A percentile compares a stretch with the other conserved stretches of the same genome.
Conservation (phyloP, 2,113 vertebrate species). For the Odontesthes bonariensis region DNA sequence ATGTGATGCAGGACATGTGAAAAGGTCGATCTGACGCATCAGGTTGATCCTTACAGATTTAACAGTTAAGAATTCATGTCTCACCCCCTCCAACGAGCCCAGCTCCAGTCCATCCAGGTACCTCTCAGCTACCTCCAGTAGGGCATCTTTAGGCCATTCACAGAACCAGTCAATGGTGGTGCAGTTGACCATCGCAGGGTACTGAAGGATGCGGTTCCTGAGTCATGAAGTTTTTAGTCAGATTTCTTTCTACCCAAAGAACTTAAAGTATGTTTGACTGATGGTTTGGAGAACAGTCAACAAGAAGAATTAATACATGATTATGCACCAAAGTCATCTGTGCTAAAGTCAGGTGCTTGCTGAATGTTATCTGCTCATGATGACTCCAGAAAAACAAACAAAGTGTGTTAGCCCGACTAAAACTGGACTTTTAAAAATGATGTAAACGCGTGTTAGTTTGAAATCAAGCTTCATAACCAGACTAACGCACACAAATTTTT, state of each 20-base stretch:
- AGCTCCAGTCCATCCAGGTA: slow-evolving; percentile 84
- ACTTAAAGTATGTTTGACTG: background rate
- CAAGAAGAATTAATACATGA: too few species aligned
- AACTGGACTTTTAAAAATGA: too few species aligned
- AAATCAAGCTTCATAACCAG: too few species aligned
- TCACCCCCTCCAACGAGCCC: slow-evolving; percentile 83
- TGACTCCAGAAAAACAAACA: background rate
- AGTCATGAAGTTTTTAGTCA: background rate
- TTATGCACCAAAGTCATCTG: background rate
- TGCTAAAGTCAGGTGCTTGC: slow-evolving; percentile 3
- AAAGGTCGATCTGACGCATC: background rate
- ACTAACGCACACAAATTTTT: too few species aligned
- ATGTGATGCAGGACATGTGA: background rate
- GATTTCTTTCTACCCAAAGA: background rate
- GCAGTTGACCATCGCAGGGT: slow-evolving; percentile 91
- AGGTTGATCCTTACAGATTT: background rate
- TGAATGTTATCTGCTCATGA: slow-evolving; percentile 12
- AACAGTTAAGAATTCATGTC: background rate
- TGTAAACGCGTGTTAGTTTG: too few species aligned
- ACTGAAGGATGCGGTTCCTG: slow-evolving; percentile 90
- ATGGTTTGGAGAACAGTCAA: background rate
- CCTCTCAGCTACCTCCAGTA: slow-evolving; percentile 91
- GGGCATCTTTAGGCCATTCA: slow-evolving; percentile 89
- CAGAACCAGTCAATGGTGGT: slow-evolving; percentile 93
- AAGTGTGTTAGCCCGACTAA: too few species aligned